Evolutionary conservation across 2,113 vertebrate genomes (phyloP).

Genomic region (Antechinus stuartii): DNA sequence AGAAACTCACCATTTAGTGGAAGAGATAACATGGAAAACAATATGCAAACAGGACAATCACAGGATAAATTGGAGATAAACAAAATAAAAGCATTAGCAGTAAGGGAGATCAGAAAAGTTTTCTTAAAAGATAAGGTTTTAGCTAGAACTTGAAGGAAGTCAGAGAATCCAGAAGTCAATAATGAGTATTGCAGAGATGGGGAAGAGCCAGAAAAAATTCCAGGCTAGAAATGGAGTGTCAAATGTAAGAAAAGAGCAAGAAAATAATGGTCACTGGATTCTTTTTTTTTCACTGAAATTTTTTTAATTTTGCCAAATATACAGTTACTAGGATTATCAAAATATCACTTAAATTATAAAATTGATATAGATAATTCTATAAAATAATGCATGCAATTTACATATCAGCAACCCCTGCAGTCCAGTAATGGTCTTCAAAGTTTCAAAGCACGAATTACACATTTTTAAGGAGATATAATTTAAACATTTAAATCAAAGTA

Average conservation of each 20-base stretch:
- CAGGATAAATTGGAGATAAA: background rate
- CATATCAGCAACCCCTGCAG: slow-evolving; percentile 78
- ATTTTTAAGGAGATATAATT: slow-evolving; percentile 65
- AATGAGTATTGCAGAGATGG: background rate
- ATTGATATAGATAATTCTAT: slow-evolving; percentile 82
- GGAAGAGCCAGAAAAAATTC: background rate
- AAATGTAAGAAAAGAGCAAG: background rate
- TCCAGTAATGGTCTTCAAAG: slow-evolving; percentile 51
- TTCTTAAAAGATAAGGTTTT: background rate
- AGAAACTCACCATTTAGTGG: background rate
- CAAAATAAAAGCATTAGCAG: background rate
- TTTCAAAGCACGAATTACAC: slow-evolving; percentile 77
- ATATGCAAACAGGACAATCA: background rate
- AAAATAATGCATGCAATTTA: slow-evolving; percentile 81
- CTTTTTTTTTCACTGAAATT: slow-evolving; percentile 74
- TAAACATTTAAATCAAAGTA: slow-evolving; percentile 79
- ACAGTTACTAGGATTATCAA: slow-evolving; percentile 89
- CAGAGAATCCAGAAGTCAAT: background rate
- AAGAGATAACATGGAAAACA: background rate
- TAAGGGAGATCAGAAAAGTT: background rate
- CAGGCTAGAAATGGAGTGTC: background rate
- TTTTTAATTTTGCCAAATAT: slow-evolving; percentile 91
- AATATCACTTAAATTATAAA: slow-evolving; percentile 90
- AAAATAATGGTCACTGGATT: background rate
- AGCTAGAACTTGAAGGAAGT: background rate